Conservation (phyloP, 2,888 invertebrate genomes). For the Limnephilus marmoratus region DNA sequence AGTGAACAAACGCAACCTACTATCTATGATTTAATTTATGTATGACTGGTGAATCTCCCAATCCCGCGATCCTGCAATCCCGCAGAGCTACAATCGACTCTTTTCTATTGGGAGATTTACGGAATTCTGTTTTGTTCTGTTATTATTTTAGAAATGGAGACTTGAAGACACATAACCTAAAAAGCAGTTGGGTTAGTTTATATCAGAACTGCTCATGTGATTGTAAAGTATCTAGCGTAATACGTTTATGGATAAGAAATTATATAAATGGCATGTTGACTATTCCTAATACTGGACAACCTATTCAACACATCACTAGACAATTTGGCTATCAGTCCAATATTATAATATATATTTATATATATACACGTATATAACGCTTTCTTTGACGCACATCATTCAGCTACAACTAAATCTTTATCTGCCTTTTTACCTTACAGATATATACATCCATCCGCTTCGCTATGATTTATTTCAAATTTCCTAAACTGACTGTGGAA, state of each 20-base stretch:
- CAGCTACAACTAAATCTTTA: constrained; percentile 1
- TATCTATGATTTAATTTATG: constrained; percentile 27
- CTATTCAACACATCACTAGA: not conserved
- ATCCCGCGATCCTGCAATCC: constrained; percentile 4
- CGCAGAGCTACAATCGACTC: not conserved
- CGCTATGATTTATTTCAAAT: not conserved
- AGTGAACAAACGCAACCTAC: constrained; percentile 23
- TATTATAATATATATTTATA: not conserved
- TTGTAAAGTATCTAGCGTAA: constrained; percentile 40
- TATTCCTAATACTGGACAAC: constrained; percentile 19
- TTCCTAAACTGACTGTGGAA: not conserved
- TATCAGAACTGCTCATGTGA: constrained; percentile 46
- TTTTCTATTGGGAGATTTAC: constrained; percentile 21
- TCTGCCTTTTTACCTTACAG: not conserved
- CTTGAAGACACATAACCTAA: constrained; percentile 39
- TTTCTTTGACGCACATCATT: not conserved
- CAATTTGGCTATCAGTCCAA: not conserved
- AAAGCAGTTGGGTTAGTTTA: not conserved
- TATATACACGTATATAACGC: not conserved
- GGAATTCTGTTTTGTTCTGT: not conserved
- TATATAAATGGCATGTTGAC: constrained; percentile 39
- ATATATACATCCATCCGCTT: not conserved
- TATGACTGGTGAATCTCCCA: not conserved
- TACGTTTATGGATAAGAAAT: constrained; percentile 42
- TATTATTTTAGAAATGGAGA: constrained; percentile 14